phyloP scores from a whole-genome alignment of 2,888 invertebrate species.

The Hirtodrosophila duncani region DNA sequence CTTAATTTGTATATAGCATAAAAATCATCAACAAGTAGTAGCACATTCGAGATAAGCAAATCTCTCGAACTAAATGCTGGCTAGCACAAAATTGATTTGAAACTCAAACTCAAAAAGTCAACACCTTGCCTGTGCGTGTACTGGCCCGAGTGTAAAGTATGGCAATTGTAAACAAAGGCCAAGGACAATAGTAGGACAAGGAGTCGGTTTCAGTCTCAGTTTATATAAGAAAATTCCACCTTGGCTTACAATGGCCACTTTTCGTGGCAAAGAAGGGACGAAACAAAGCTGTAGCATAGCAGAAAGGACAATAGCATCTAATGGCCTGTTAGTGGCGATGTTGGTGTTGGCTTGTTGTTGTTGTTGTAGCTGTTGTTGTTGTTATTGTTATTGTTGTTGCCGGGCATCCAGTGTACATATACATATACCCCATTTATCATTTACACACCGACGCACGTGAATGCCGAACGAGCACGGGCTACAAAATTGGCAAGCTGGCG shows the following conservation, averaged over 20 bases:
- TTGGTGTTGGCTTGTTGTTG: conserved; percentile 10
- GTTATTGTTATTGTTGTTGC: conserved; percentile 40
- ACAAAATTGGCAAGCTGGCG: not conserved
- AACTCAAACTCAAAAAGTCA: too few relatives aligned
- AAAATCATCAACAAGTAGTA: too few relatives aligned
- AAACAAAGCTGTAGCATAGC: conserved; percentile 22
- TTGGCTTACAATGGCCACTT: conserved; percentile 20
- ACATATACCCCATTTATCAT: conserved; percentile 64
- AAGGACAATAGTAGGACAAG: too few relatives aligned
- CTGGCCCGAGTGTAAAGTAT: too few relatives aligned
- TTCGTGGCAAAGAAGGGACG: conserved; percentile 8
- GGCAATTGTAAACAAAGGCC: too few relatives aligned
- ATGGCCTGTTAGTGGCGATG: conserved; percentile 54
- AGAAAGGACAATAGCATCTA: conserved; percentile 57
- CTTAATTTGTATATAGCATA: too few relatives aligned
- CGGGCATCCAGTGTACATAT: conserved; percentile 38
- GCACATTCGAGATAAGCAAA: too few relatives aligned
- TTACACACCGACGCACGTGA: conserved; percentile 68
- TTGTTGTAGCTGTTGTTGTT: conserved; percentile 24
- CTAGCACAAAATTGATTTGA: too few relatives aligned
- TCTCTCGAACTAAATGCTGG: too few relatives aligned
- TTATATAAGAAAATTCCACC: too few relatives aligned
- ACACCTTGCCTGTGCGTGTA: too few relatives aligned
- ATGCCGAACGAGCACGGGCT: conserved; percentile 29
- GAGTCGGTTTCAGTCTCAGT: too few relatives aligned